Conservation (phyloP, 2,797 vertebrate species). For the Enteromius paludinosus region DNA sequence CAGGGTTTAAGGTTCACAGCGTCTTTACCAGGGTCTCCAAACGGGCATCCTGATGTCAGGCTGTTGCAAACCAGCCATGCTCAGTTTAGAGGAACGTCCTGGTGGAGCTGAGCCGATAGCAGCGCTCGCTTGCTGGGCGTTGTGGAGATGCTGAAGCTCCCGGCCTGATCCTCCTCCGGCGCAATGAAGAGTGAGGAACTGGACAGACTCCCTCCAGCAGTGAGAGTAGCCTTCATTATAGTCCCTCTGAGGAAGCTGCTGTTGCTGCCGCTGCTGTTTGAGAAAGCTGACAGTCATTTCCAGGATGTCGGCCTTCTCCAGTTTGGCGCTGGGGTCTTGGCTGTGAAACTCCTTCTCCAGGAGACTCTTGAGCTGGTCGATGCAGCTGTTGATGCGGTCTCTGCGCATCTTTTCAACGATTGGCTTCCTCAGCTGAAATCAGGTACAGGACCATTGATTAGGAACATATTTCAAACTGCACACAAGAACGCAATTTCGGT, state of each 20-base stretch:
- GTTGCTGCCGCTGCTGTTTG: slow-evolving; percentile 71
- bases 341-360: slow-evolving; percentile 80
- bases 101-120: slow-evolving; percentile 51
- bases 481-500: background rate
- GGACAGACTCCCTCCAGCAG: slow-evolving; percentile 75
- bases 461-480: background rate
- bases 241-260: slow-evolving; percentile 64
- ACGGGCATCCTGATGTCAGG: slow-evolving; percentile 61
- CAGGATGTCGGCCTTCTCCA: slow-evolving; percentile 84
- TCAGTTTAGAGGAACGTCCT: slow-evolving; percentile 53
- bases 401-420: slow-evolving; percentile 83
- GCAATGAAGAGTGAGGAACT: slow-evolving; percentile 71
- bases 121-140: slow-evolving; percentile 58
- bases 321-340: slow-evolving; percentile 80
- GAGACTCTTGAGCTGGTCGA: slow-evolving; percentile 81
- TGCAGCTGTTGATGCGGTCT: slow-evolving; percentile 83
- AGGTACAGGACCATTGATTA: background rate
- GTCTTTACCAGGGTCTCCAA: slow-evolving; percentile 85
- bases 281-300: slow-evolving; percentile 85
- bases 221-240: slow-evolving; percentile 71
- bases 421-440: slow-evolving; percentile 84
- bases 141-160: slow-evolving; percentile 67
- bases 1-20: slow-evolving; percentile 61
- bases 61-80: slow-evolving; percentile 61
- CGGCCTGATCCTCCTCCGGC: slow-evolving; percentile 68